Evolutionary conservation across 2,113 vertebrate genomes (phyloP).

Genomic region (Otis tarda): DNA sequence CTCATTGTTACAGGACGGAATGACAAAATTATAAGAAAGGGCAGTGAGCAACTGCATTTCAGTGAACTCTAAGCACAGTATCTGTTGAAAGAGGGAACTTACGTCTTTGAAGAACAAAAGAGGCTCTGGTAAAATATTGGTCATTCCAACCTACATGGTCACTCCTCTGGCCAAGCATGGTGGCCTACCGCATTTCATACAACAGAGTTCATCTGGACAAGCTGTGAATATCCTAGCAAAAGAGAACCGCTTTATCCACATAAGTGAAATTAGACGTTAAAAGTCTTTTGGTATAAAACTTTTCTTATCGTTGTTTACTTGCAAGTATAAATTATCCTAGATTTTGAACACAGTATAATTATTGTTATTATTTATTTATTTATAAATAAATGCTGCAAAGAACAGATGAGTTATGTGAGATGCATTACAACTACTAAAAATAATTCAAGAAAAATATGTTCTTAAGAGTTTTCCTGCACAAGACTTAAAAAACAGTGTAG

Average conservation of each 20-base stretch:
- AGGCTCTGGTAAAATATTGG: background rate
- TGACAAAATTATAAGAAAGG: background rate
- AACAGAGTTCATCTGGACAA: no score
- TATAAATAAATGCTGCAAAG: background rate
- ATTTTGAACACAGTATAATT: background rate
- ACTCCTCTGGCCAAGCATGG: background rate
- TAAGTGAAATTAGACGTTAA: background rate
- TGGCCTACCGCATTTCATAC: background rate
- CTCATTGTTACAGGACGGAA: background rate
- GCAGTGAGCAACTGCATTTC: background rate
- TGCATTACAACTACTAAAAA: background rate
- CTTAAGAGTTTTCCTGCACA: background rate
- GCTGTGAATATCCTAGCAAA: background rate
- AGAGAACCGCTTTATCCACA: background rate
- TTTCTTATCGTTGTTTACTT: background rate
- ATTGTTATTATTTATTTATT: background rate
- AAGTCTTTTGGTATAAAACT: background rate
- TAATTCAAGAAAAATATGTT: background rate
- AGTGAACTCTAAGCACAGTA: background rate
- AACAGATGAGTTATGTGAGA: background rate
- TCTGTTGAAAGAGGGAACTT: background rate
- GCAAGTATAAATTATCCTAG: background rate
- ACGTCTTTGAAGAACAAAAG: background rate
- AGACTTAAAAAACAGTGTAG: background rate
- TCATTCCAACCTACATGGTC: background rate